Percentiles rank a stretch among this genome's conserved stretches.
These are phyloP conservation scores for Paradoxurus hermaphroditus DNA, from an alignment of 2,113 vertebrate genomes.

Conservation along the genomic window DNA sequence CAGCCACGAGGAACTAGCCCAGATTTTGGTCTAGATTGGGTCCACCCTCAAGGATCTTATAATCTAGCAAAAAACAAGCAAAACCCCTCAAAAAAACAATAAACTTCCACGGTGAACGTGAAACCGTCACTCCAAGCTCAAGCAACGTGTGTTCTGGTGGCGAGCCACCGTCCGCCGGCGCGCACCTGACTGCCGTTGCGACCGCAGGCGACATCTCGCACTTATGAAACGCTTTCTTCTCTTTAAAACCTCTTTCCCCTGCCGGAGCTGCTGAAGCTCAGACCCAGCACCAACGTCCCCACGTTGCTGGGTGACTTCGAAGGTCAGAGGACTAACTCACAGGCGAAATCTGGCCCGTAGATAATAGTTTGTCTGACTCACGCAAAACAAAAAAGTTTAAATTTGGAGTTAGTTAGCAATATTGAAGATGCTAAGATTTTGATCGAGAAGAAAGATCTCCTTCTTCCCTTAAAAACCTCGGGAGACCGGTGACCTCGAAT, in stretches of 20 bases:
- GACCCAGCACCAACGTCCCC: fast-evolving
- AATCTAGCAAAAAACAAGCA: background rate
- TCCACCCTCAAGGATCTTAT: background rate
- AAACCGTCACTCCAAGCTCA: background rate
- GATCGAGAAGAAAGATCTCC: background rate
- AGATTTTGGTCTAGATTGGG: background rate
- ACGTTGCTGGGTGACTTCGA: background rate
- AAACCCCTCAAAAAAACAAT: background rate
- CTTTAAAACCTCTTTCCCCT: background rate
- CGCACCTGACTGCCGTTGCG: fast-evolving
- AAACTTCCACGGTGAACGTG: background rate
- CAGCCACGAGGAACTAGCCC: background rate
- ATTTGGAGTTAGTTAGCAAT: background rate
- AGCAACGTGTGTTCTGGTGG: too few relatives aligned
- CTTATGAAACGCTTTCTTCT: background rate
- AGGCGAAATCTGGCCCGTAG: background rate
- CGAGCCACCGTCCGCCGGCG: fast-evolving
- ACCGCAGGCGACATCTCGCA: fast-evolving
- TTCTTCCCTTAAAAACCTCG: background rate
- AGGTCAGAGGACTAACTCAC: background rate
- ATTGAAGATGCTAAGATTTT: background rate
- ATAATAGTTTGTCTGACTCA: background rate
- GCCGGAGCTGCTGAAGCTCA: background rate
- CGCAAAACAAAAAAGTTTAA: background rate
- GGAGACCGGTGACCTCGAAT: background rate